Conservation (phyloP, 2,113 vertebrate genomes). For the Eubucco bourcierii region DNA sequence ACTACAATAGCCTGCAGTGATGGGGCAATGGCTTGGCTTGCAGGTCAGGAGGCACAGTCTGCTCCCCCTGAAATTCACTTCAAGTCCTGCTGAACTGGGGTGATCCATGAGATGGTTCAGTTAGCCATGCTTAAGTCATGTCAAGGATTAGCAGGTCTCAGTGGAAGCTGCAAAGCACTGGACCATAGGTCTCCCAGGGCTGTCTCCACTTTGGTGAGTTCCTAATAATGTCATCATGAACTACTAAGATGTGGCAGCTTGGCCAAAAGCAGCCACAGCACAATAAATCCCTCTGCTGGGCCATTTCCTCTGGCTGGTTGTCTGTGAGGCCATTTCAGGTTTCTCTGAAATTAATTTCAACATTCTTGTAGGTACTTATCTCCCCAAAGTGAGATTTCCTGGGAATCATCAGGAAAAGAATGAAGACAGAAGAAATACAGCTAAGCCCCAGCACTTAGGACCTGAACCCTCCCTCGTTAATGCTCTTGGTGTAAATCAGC, state of each 20-base stretch:
- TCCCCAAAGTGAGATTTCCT: slow-evolving; percentile 60
- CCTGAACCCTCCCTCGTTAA: slow-evolving; percentile 40
- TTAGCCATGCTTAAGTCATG: neutral
- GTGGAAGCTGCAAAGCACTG: neutral
- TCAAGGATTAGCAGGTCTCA: slow-evolving; percentile 1
- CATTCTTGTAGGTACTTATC: slow-evolving; percentile 38
- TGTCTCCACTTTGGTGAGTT: slow-evolving; percentile 3
- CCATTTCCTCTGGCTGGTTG: slow-evolving; percentile 32
- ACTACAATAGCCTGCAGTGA: accelerated
- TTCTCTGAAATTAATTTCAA: slow-evolving; percentile 46
- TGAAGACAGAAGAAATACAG: slow-evolving; percentile 48
- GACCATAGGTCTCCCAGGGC: accelerated
- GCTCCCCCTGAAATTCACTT: neutral
- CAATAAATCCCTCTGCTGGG: slow-evolving; percentile 26
- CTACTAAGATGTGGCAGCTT: slow-evolving; percentile 45
- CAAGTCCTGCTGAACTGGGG: neutral
- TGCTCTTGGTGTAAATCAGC: slow-evolving; percentile 39
- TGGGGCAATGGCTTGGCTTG: neutral
- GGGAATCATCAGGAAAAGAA: slow-evolving; percentile 19
- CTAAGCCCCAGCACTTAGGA: slow-evolving; percentile 4
- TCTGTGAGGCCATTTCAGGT: neutral
- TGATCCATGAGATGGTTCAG: neutral
- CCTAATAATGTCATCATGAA: slow-evolving; percentile 25
- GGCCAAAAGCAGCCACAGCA: neutral
- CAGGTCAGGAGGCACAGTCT: neutral